Evolutionary conservation across 2,113 vertebrate species (phyloP).

Genomic region (Dromiciops gliroides): DNA sequence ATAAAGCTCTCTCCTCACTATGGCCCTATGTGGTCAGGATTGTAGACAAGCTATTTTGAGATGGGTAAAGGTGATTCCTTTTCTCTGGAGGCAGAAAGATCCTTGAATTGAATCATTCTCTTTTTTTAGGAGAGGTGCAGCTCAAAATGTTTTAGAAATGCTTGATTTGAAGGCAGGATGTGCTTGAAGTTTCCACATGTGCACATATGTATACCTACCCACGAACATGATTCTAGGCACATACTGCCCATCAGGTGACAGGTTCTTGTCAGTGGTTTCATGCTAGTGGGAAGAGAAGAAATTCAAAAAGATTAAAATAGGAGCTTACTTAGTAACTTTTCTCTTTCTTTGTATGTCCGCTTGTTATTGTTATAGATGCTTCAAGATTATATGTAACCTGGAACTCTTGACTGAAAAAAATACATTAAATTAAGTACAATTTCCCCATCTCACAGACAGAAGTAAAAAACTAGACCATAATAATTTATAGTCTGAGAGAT

Average conservation of each 20-base stretch:
- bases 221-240: conserved; percentile 94
- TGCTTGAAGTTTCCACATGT: neutral
- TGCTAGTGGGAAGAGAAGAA: conserved; percentile 82
- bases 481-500: neutral
- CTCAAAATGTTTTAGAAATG: neutral
- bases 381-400: conserved; percentile 14
- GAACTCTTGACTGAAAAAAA: neutral
- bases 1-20: no score
- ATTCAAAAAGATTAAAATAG: conserved; percentile 13
- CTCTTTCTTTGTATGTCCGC: neutral
- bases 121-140: neutral
- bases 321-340: neutral
- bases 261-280: conserved; percentile 89
- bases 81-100: neutral
- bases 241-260: conserved; percentile 92
- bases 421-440: neutral
- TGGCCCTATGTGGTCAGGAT: no score
- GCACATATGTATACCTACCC: conserved; percentile 83
- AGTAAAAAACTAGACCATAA: neutral
- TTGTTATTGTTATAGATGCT: neutral
- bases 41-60: neutral
- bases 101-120: neutral
- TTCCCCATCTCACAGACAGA: neutral
- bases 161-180: neutral
- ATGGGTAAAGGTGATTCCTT: neutral